phyloP scores from a whole-genome alignment of 2,888 invertebrate genomes.

The Leucoptera coffeella region DNA sequence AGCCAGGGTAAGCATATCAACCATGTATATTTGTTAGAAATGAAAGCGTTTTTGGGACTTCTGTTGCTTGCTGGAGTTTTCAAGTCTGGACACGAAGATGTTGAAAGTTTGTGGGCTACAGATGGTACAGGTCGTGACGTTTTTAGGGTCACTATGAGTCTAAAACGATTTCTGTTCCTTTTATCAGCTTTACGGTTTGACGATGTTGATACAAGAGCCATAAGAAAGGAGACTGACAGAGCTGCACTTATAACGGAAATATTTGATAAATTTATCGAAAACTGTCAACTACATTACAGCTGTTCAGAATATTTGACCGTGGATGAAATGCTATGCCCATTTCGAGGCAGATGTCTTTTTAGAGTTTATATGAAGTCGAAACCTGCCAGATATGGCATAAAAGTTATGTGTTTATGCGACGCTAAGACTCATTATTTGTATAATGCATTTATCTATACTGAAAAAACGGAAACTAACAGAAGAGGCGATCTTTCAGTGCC shows the following conservation, averaged over 20 bases:
- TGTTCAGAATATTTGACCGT: constrained; percentile 6
- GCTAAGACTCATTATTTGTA: constrained; percentile 6
- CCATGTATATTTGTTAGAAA: background rate
- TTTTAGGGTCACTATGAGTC: constrained; percentile 1
- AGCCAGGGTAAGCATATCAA: background rate
- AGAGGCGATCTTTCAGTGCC: constrained; percentile 1
- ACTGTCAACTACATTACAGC: constrained; percentile 4
- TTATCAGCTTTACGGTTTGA: constrained; percentile 3
- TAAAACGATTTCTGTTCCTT: background rate
- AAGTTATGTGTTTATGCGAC: constrained; percentile 5
- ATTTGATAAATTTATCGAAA: constrained; percentile 4
- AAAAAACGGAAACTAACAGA: background rate
- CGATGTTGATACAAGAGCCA: background rate
- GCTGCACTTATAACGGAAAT: constrained; percentile 5
- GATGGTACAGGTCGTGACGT: constrained; percentile 2
- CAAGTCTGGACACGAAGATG: constrained; percentile 1
- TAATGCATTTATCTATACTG: constrained; percentile 5
- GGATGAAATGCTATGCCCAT: constrained; percentile 5
- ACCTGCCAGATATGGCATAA: constrained; percentile 5
- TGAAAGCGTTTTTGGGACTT: constrained; percentile 2
- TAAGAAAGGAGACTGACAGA: constrained; percentile 2
- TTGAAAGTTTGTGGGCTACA: constrained; percentile 2
- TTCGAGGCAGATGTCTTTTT: constrained; percentile 4
- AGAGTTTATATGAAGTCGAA: constrained; percentile 5
- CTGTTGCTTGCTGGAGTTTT: constrained; percentile 1